Percentiles rank a stretch among this genome's conserved stretches.
Conservation (phyloP, 2,888 invertebrate genomes). For the Eupithecia pulchellata region DNA sequence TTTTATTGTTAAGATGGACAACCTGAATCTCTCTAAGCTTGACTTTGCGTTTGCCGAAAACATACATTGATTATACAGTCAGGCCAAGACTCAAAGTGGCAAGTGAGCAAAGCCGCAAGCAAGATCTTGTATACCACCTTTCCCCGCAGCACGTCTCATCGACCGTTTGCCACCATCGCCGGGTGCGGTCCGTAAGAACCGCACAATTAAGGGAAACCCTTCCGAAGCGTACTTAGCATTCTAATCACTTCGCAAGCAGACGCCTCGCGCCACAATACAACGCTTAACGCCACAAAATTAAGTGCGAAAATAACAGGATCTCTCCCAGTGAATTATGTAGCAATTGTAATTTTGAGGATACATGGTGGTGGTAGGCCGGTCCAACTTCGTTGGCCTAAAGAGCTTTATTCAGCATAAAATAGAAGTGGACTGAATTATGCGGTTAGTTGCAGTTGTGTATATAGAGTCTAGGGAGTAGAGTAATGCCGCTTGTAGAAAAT, state of each 20-base stretch:
- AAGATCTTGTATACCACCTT: background rate
- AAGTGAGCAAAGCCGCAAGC: background rate
- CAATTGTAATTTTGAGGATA: conserved; percentile 54
- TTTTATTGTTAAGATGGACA: no score
- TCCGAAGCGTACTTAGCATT: conserved; percentile 77
- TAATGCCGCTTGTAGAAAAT: background rate
- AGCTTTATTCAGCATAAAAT: background rate
- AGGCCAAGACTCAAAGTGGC: background rate
- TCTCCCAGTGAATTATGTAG: conserved; percentile 64
- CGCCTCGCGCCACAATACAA: conserved; percentile 72
- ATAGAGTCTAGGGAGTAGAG: background rate
- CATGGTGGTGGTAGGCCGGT: background rate
- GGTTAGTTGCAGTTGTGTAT: background rate
- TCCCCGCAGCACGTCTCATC: conserved; percentile 33
- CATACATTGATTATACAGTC: no score
- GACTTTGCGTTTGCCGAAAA: background rate
- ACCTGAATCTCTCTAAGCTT: no score
- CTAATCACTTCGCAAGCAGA: conserved; percentile 74
- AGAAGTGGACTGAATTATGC: background rate
- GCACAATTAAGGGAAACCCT: conserved; percentile 78
- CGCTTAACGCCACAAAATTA: conserved; percentile 76
- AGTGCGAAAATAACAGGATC: conserved; percentile 76
- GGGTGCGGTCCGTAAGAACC: conserved; percentile 65
- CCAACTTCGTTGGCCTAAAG: background rate
- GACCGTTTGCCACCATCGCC: conserved; percentile 57